phyloP scores from a whole-genome alignment of 2,113 vertebrate genomes.

The Poeciliopsis turrubarensis region DNA sequence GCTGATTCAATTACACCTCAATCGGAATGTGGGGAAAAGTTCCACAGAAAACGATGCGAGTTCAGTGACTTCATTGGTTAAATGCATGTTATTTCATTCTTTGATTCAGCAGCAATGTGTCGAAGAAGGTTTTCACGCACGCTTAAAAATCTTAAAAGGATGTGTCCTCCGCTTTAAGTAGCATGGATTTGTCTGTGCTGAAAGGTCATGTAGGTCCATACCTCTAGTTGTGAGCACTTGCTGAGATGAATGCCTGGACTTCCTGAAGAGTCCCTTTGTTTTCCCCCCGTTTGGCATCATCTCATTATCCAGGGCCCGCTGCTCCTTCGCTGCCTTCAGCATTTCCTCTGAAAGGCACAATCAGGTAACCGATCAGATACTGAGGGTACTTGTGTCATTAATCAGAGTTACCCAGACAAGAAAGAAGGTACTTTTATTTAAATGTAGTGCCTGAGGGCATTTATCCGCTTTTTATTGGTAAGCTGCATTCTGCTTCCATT shows the following conservation, averaged over 20 bases:
- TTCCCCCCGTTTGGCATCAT: conserved; percentile 80
- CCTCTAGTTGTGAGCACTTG: conserved; percentile 82
- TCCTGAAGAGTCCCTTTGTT: conserved; percentile 83
- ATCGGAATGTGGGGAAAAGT: conserved; percentile 30
- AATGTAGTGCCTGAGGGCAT: not conserved
- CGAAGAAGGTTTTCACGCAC: not conserved
- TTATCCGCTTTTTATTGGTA: not conserved
- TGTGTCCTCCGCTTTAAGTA: conserved; percentile 4
- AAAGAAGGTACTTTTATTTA: too few species aligned
- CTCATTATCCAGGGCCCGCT: conserved; percentile 84
- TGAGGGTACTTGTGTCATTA: not conserved
- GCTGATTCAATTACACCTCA: conserved; percentile 58
- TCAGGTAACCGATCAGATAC: not conserved
- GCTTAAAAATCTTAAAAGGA: conserved; percentile 4
- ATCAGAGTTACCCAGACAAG: too few species aligned
- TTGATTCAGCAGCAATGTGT: not conserved
- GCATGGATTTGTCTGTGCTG: too few species aligned
- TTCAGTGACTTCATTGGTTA: conserved; percentile 47
- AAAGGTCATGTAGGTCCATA: conserved; percentile 46
- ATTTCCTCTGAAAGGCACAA: conserved; percentile 84
- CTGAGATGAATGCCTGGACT: conserved; percentile 82
- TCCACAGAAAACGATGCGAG: conserved; percentile 20
- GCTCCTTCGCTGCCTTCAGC: conserved; percentile 87
- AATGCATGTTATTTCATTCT: conserved; percentile 30
- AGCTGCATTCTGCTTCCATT: not conserved